phyloP scores from a whole-genome alignment of 2,113 vertebrate genomes.

The Emydocephalus ijimae region DNA sequence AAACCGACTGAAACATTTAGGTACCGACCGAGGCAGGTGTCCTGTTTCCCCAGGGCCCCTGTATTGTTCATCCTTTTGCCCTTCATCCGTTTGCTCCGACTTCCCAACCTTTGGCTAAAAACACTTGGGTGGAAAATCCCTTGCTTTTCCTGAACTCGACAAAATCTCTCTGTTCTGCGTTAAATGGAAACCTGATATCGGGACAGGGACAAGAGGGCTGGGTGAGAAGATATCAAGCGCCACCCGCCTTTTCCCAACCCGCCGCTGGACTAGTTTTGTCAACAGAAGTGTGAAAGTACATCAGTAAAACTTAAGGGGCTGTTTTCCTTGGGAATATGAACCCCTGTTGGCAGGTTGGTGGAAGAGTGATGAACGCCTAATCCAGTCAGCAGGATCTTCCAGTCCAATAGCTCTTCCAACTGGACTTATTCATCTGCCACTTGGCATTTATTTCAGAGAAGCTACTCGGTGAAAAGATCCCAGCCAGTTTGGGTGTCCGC shows the following conservation, averaged over 20 bases:
- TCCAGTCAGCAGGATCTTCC: conserved; percentile 83
- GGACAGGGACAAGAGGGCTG: neutral
- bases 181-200: too few species aligned
- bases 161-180: neutral
- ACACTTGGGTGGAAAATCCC: neutral
- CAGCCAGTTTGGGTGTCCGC: conserved; percentile 76
- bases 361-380: conserved; percentile 79
- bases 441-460: conserved; percentile 80
- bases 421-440: conserved; percentile 76
- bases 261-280: conserved; percentile 22
- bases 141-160: neutral
- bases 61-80: neutral
- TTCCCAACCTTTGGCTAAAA: neutral
- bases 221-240: neutral
- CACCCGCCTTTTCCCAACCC: neutral
- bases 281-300: conserved; percentile 52
- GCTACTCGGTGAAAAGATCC: conserved; percentile 75
- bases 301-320: conserved; percentile 52
- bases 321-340: conserved; percentile 50
- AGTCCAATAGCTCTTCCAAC: conserved; percentile 84
- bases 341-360: conserved; percentile 73
- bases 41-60: neutral
- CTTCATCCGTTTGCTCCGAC: neutral
- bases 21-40: neutral
- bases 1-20: neutral